phyloP scores from a whole-genome alignment of 2,797 vertebrate species.

The Xyrichtys novacula region DNA sequence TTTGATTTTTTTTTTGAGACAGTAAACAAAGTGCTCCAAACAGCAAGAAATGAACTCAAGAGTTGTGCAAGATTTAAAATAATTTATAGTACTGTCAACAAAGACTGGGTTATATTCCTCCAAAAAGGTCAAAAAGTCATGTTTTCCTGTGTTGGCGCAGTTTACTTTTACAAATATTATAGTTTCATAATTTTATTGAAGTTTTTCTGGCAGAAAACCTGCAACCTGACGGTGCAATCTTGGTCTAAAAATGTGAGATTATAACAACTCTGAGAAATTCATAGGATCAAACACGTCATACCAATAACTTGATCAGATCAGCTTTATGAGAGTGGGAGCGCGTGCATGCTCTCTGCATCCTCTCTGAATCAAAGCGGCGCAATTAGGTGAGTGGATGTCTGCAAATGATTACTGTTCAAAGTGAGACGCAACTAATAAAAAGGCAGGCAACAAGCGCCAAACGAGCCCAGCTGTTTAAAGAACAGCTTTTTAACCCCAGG shows the following conservation, averaged over 20 bases:
- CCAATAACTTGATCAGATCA: conserved; percentile 48
- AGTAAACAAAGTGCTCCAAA: neutral
- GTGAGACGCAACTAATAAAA: conserved; percentile 70
- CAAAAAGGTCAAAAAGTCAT: conserved; percentile 3
- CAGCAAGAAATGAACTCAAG: neutral
- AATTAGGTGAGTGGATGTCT: conserved; percentile 71
- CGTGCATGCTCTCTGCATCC: conserved; percentile 42
- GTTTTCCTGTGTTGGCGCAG: neutral
- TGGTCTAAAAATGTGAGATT: conserved; percentile 20
- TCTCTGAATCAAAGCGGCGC: conserved; percentile 48
- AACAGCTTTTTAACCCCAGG: conserved; percentile 43
- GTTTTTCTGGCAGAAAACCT: conserved; percentile 1
- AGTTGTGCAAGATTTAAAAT: conserved; percentile 4
- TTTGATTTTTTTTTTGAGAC: neutral
- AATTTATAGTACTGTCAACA: conserved; percentile 1
- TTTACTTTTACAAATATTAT: no score
- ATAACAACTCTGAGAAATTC: conserved; percentile 8
- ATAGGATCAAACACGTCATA: conserved; percentile 44
- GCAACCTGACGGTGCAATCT: neutral
- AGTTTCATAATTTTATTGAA: neutral
- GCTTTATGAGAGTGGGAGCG: conserved; percentile 41
- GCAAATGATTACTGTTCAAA: conserved; percentile 76
- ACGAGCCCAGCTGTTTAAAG: conserved; percentile 62
- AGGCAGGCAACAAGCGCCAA: conserved; percentile 49
- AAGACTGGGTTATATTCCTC: conserved; percentile 1